Base-by-base conservation (phyloP, 2,888 invertebrate genomes). In the Candidula unifasciata region DNA sequence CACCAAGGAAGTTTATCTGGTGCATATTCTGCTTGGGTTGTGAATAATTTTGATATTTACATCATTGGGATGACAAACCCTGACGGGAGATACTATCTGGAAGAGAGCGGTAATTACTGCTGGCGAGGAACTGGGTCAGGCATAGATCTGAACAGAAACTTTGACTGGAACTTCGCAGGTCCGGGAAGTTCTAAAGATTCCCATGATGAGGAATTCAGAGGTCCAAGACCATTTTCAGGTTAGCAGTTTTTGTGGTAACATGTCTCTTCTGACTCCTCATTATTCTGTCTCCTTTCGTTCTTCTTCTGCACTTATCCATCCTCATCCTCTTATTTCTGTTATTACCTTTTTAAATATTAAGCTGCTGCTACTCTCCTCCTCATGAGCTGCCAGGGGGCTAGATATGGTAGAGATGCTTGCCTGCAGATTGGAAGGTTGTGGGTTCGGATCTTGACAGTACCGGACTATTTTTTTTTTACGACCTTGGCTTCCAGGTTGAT, bases 151-250 rank as follows among this genome's bases (percentile, higher is more conserved):
- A 93, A 93, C 86, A 88, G 93, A 77, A 93, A 93, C 86, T 93
- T 93, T 90, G 92, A 92, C 82, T 93, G 93, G 92, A 89, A 93
- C 86, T 93, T 90, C 90, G 93, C 91, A 21, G 89, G 89, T n/a
- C 87, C 88, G 68, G 93, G 93, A 5, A 93, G 93, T 82, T 92
- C 93, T 10, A 74, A 74, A 24, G 86, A 92, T 81, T 85, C 85
- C 3, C 84, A 83, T 66, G 92, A 93, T 89, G 93, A 92, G 82
- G 93, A 93, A 87, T 92, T 91, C 87, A 90, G 92, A 86, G 93
- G 93, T 24, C 80, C 86, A 30, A 64, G 89, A 66, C 86, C 91
- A 77, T 91, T 92, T 86, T 92, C 92, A 89, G 92, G 93, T 92
- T 86, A 44, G 68, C 60, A 24, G 44, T 2, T 44, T 73, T 44